These are phyloP conservation scores for Hippocampus comes DNA, from an alignment of 2,113 vertebrate genomes.

Conservation along the genomic window DNA sequence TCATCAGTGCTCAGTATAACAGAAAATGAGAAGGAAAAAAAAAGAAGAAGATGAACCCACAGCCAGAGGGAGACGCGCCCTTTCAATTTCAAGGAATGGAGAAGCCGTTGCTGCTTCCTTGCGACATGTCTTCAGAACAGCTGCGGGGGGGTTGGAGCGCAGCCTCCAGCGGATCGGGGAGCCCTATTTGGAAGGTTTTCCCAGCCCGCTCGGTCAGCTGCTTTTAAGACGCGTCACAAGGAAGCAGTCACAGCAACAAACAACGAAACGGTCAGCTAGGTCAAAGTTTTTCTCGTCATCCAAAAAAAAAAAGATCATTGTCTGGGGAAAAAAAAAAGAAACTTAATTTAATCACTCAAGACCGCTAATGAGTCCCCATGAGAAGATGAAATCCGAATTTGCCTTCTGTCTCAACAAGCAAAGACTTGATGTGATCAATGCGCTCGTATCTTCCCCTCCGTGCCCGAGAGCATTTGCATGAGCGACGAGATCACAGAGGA, in stretches of 20 bases:
- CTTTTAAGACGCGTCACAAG: no score
- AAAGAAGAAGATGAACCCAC: neutral
- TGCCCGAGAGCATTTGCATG: neutral
- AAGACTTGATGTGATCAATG: neutral
- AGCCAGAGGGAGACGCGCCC: neutral
- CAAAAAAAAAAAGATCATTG: no score
- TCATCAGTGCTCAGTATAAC: conserved; percentile 1
- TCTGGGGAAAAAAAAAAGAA: no score
- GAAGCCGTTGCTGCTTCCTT: neutral
- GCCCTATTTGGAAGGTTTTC: no score
- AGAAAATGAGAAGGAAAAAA: conserved; percentile 4
- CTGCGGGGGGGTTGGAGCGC: no score
- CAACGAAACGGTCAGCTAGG: no score
- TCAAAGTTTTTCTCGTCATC: no score
- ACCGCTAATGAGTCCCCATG: neutral
- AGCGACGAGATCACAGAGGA: neutral
- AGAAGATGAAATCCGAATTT: neutral
- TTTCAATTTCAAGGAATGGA: neutral
- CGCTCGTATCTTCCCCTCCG: neutral
- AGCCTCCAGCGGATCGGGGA: no score
- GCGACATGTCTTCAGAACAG: no score
- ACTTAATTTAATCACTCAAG: neutral
- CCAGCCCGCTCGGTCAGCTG: no score
- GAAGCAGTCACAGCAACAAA: no score
- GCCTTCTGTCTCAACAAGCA: neutral